Conservation (phyloP, 2,888 invertebrate genomes). For the Polymixis flavicincta region DNA sequence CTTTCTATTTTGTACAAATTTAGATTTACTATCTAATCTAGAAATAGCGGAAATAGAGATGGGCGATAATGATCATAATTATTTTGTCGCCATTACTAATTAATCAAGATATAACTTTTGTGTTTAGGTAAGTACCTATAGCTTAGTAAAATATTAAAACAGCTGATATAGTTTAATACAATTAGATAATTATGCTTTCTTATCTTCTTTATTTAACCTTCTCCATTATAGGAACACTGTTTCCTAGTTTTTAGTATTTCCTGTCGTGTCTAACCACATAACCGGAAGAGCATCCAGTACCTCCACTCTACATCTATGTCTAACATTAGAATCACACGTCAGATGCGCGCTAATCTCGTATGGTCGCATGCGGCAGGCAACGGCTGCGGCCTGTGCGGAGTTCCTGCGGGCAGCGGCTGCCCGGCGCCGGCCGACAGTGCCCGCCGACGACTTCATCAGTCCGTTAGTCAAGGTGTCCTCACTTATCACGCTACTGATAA, state of each 20-base stretch:
- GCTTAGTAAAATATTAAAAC: neutral
- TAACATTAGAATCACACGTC: neutral
- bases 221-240: neutral
- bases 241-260: neutral
- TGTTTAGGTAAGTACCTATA: conserved; percentile 1
- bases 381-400: neutral
- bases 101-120: conserved; percentile 18
- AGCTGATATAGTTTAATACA: neutral
- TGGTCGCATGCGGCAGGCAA: neutral
- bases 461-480: conserved; percentile 21
- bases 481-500: conserved; percentile 7
- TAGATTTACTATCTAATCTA: conserved; percentile 36
- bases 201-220: neutral
- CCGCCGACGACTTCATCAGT: conserved; percentile 8
- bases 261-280: neutral
- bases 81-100: conserved; percentile 7
- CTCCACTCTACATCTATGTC: neutral
- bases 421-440: neutral
- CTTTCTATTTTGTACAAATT: conserved; percentile 35
- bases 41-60: conserved; percentile 6
- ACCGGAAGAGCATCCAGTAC: conserved; percentile 6
- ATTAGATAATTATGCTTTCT: neutral
- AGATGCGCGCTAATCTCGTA: conserved; percentile 3
- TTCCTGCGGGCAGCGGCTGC: conserved; percentile 4
- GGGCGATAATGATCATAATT: conserved; percentile 26